phyloP scores from a whole-genome alignment of 2,888 invertebrate genomes.

The Chouioia cunea region DNA sequence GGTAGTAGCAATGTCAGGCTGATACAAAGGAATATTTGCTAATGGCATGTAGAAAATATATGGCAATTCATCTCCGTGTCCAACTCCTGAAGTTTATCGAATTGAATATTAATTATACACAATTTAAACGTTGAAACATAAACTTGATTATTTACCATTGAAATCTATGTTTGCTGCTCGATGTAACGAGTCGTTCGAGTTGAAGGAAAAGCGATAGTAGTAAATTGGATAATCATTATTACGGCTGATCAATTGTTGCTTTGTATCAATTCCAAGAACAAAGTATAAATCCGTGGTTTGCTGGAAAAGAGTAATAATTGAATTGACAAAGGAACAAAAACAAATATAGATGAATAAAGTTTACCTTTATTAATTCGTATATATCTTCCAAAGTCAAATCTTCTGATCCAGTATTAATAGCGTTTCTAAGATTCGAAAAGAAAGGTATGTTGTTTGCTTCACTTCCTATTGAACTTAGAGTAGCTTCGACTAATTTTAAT shows the following conservation, averaged over 20 bases:
- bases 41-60: conserved; percentile 10
- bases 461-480: too few species aligned
- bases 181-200: too few species aligned
- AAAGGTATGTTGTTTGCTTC: too few species aligned
- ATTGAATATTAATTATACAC: neutral
- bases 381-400: too few species aligned
- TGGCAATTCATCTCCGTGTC: conserved; percentile 33
- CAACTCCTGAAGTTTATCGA: conserved; percentile 17
- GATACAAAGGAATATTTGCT: neutral
- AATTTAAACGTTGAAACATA: neutral
- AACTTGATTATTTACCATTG: too few species aligned
- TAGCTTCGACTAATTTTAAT: too few species aligned
- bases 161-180: too few species aligned
- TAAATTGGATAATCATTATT: too few species aligned
- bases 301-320: neutral
- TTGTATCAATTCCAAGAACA: too few species aligned
- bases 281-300: too few species aligned
- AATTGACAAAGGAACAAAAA: neutral
- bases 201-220: too few species aligned
- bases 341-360: neutral
- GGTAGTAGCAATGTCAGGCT: neutral
- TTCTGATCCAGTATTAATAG: neutral
- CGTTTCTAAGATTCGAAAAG: neutral
- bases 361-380: conserved; percentile 7
- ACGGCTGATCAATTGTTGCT: too few species aligned